Conservation (phyloP, 23 tunicate species). For the Styela clava region DNA sequence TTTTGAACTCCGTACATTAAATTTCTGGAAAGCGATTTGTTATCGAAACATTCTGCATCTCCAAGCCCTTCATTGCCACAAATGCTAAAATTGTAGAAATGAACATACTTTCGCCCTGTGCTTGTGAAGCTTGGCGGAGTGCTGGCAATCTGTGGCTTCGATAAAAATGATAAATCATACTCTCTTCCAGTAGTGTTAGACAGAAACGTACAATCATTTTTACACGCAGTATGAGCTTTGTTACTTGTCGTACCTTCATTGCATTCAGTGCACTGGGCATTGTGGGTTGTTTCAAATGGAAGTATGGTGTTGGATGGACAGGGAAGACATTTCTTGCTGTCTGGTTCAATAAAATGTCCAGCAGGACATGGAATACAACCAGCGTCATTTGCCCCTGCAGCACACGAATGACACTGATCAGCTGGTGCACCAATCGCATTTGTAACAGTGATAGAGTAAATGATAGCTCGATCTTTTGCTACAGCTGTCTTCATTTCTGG, state of each 20-base stretch:
- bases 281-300: conserved; percentile 25
- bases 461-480: conserved; percentile 41
- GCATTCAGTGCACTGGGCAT: conserved; percentile 57
- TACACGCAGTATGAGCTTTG: conserved; percentile 41
- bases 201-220: conserved; percentile 46
- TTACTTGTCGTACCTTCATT: conserved; percentile 39
- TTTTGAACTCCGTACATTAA: background rate
- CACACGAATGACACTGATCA: conserved; percentile 56
- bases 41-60: conserved; percentile 58
- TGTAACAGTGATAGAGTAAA: conserved; percentile 55
- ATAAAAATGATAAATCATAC: conserved; percentile 54
- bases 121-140: conserved; percentile 71
- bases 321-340: conserved; percentile 31
- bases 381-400: conserved; percentile 36
- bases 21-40: conserved; percentile 23
- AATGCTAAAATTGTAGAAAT: conserved; percentile 62
- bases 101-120: conserved; percentile 69
- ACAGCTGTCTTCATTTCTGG: background rate
- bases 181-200: conserved; percentile 36
- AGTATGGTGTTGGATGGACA: conserved; percentile 54
- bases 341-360: conserved; percentile 46
- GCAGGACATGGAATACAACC: conserved; percentile 81
- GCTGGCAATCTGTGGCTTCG: conserved; percentile 19
- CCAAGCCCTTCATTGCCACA: conserved; percentile 84
- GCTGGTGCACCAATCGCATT: conserved; percentile 68